These are phyloP conservation scores for Linnaemya vulpina DNA, from an alignment of 2,888 invertebrate species.

Conservation along the genomic window DNA sequence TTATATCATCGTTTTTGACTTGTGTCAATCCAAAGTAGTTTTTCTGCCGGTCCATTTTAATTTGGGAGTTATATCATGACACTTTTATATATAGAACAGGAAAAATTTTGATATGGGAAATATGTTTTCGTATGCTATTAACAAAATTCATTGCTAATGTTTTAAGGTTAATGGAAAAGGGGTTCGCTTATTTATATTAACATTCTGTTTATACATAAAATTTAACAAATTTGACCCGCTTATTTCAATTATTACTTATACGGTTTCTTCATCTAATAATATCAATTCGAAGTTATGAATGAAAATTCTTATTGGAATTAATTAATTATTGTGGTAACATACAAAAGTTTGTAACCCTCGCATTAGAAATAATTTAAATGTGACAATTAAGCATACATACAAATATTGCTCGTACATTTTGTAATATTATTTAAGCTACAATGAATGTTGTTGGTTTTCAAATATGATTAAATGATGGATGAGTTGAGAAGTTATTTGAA, in stretches of 20 bases:
- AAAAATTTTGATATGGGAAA: too few relatives aligned
- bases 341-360: constrained; percentile 71
- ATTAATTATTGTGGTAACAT: constrained; percentile 76
- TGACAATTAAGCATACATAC: constrained; percentile 8
- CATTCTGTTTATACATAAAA: constrained; percentile 77
- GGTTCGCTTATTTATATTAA: constrained; percentile 72
- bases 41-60: too few relatives aligned
- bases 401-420: constrained; percentile 29
- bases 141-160: background rate
- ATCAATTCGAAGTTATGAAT: constrained; percentile 49
- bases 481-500: constrained; percentile 80
- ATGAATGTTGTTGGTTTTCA: constrained; percentile 17
- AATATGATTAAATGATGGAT: constrained; percentile 80
- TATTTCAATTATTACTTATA: constrained; percentile 69
- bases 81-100: too few relatives aligned
- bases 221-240: constrained; percentile 82
- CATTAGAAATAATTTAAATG: constrained; percentile 25
- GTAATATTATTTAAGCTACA: constrained; percentile 27
- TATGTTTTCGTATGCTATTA: too few relatives aligned
- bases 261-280: constrained; percentile 68
- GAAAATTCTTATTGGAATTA: constrained; percentile 66
- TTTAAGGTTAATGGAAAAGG: constrained; percentile 72
- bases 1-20: too few relatives aligned
- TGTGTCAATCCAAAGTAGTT: too few relatives aligned
- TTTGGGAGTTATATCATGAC: too few relatives aligned